Percentiles rank a stretch among this genome's conserved stretches.
phyloP scores from a whole-genome alignment of 1,140 invertebrate species.

The Trichoplusia ni region DNA sequence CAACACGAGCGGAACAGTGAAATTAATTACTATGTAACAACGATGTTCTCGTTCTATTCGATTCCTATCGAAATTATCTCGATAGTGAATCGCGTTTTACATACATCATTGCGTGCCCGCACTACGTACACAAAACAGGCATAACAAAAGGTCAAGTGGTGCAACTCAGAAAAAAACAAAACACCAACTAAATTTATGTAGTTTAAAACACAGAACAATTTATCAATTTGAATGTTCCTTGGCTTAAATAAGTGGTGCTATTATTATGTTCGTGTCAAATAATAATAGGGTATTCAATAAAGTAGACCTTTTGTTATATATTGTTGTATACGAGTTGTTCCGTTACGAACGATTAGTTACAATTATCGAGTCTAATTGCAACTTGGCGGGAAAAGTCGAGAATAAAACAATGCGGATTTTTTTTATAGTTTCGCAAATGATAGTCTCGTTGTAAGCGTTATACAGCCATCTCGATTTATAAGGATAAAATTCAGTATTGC shows the following conservation, averaged over 20 bases:
- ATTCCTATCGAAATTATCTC: conserved; percentile 35
- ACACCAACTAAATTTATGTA: too few species aligned
- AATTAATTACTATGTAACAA: conserved; percentile 36
- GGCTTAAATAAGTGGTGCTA: too few species aligned
- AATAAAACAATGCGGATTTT: conserved; percentile 41
- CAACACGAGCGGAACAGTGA: conserved; percentile 37
- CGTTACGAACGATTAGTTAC: conserved; percentile 50
- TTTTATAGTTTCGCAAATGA: conserved; percentile 1
- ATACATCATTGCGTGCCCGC: conserved; percentile 46
- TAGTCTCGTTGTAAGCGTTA: conserved; percentile 2
- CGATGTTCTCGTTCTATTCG: conserved; percentile 5
- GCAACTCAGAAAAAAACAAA: too few species aligned
- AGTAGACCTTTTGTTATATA: conserved; percentile 1
- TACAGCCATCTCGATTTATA: background rate
- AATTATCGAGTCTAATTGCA: conserved; percentile 49
- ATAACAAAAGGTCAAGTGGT: background rate
- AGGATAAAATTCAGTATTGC: too few species aligned
- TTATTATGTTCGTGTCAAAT: too few species aligned
- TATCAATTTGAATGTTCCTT: too few species aligned
- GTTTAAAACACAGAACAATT: too few species aligned
- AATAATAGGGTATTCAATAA: too few species aligned
- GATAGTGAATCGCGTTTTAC: conserved; percentile 47
- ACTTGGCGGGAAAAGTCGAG: conserved; percentile 46
- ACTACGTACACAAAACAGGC: background rate
- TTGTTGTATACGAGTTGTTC: conserved; percentile 34